These are phyloP conservation scores for Crotalus viridis DNA, from an alignment of 2,113 vertebrate species.

Conservation along the genomic window DNA sequence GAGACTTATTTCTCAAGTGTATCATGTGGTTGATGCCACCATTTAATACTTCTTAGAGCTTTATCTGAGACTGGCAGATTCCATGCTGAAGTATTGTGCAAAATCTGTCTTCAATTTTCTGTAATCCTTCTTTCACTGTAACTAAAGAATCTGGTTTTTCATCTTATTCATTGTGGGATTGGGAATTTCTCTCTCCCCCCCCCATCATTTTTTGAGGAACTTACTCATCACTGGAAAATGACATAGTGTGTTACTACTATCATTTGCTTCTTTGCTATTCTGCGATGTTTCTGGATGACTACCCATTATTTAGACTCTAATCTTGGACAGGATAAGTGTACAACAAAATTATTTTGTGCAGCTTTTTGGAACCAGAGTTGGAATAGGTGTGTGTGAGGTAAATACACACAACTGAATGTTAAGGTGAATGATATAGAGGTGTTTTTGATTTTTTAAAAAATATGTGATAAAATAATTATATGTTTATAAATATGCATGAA, in stretches of 20 bases:
- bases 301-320: background rate
- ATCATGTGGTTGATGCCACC: slow-evolving; percentile 35
- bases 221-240: background rate
- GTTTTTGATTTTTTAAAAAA: background rate
- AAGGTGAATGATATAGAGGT: background rate
- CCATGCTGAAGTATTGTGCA: background rate
- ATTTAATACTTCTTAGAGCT: slow-evolving; percentile 19
- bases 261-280: background rate
- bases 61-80: background rate
- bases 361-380: background rate
- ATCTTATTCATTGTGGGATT: background rate
- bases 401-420: background rate
- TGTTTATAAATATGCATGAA: background rate
- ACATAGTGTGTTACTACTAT: background rate
- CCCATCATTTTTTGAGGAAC: background rate
- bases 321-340: background rate
- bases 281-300: background rate
- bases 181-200: background rate
- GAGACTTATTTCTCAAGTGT: slow-evolving; percentile 12
- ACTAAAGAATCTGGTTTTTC: background rate
- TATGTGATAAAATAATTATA: background rate
- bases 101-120: background rate
- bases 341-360: background rate
- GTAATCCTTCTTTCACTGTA: background rate
- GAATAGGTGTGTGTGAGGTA: background rate